A percentile compares a stretch with the other conserved stretches of the same genome.
phyloP scores from a whole-genome alignment of 2,888 invertebrate species.

The Leistus spinibarbis region DNA sequence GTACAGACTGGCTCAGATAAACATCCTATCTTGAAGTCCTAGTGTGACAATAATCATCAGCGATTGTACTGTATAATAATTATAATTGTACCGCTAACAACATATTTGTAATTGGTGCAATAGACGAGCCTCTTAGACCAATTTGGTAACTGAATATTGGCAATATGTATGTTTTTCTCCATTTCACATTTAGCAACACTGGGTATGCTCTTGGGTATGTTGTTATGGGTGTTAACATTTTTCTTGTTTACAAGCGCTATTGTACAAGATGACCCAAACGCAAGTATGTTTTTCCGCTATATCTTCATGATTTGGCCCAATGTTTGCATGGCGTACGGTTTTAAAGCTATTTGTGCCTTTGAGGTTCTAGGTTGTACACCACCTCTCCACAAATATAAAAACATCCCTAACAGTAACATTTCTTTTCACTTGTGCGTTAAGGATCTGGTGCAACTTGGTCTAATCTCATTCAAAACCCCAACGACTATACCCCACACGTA shows the following conservation, averaged over 20 bases:
- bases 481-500: conserved; percentile 49
- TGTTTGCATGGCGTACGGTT: conserved; percentile 42
- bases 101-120: too few relatives aligned
- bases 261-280: conserved; percentile 10
- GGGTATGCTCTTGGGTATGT: conserved; percentile 51
- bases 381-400: too few relatives aligned
- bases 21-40: too few relatives aligned
- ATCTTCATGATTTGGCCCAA: conserved; percentile 28
- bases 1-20: too few relatives aligned
- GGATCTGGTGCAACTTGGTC: conserved; percentile 58
- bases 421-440: too few relatives aligned
- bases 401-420: too few relatives aligned
- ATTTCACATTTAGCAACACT: conserved; percentile 53
- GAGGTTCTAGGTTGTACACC: conserved; percentile 43
- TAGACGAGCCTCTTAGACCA: too few relatives aligned
- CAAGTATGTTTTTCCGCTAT: conserved; percentile 14
- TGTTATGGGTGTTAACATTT: conserved; percentile 53
- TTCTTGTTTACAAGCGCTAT: conserved; percentile 47
- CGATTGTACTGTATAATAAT: too few relatives aligned
- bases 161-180: neutral
- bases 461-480: conserved; percentile 56
- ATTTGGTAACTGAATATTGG: too few relatives aligned
- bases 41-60: too few relatives aligned
- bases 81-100: too few relatives aligned
- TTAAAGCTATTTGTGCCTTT: conserved; percentile 42